Evolutionary conservation across 35 echinoderm and acorn worm species (phyloP).

Genomic region (Apostichopus californicus): DNA sequence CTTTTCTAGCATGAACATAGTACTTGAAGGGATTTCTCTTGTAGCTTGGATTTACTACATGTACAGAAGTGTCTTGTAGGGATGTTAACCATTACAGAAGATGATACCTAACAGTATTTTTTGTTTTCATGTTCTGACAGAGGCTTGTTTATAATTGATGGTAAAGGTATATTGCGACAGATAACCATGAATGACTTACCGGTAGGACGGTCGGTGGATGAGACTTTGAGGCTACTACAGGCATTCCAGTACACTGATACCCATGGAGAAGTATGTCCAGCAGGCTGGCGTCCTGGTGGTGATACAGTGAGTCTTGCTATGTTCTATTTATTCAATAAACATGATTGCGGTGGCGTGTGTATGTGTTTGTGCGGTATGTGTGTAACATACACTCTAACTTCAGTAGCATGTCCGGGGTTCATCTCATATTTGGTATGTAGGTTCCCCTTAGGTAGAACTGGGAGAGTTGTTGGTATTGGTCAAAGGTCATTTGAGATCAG

Average conservation of each 20-base stretch:
- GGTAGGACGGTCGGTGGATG: slow-evolving; percentile 94
- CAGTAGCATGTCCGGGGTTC: too few species aligned
- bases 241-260: slow-evolving; percentile 99
- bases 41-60: too few species aligned
- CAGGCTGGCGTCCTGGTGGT: slow-evolving; percentile 95
- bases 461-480: too few species aligned
- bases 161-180: slow-evolving; percentile 84
- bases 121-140: slow-evolving; percentile 44
- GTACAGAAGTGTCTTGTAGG: too few species aligned
- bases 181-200: slow-evolving; percentile 99
- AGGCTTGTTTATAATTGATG: slow-evolving; percentile 98
- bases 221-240: slow-evolving; percentile 86
- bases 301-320: slow-evolving; percentile 73
- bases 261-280: slow-evolving; percentile 97
- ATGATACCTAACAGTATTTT: not conserved
- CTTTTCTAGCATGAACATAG: too few species aligned
- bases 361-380: too few species aligned
- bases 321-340: too few species aligned
- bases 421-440: too few species aligned
- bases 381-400: too few species aligned
- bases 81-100: not conserved
- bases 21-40: too few species aligned
- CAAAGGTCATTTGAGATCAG: not conserved
- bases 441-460: too few species aligned
- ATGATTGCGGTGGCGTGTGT: too few species aligned